Conservation (phyloP, 2,113 vertebrate species). For the Ailurus styani region DNA sequence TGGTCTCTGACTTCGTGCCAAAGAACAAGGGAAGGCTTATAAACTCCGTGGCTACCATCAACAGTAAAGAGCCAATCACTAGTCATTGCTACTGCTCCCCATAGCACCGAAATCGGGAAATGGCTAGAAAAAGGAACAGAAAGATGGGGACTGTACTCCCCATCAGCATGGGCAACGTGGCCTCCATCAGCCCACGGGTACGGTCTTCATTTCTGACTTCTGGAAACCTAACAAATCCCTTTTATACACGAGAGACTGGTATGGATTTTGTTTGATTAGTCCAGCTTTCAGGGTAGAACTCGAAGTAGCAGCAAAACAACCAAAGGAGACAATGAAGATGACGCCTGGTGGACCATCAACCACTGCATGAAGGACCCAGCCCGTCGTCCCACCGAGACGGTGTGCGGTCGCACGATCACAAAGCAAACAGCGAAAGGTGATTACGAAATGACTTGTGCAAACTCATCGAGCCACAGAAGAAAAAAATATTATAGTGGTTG, state of each 20-base stretch:
- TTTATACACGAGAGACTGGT: background rate
- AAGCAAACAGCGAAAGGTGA: background rate
- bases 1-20: background rate
- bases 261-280: background rate
- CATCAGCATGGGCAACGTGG: background rate
- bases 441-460: background rate
- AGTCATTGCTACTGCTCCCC: background rate
- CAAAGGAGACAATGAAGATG: background rate
- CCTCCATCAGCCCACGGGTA: background rate
- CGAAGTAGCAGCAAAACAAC: background rate
- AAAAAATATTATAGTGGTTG: background rate
- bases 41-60: background rate
- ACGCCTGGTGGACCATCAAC: background rate
- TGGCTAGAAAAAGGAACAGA: background rate
- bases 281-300: background rate
- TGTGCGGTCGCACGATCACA: background rate
- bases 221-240: background rate
- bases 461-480: background rate
- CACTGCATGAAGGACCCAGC: background rate
- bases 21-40: background rate
- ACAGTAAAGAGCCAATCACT: background rate
- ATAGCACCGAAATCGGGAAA: rapidly evolving
- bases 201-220: background rate
- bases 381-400: background rate
- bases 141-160: rapidly evolving